phyloP scores from a whole-genome alignment of 2,888 invertebrate genomes.

The Lysandra coridon region DNA sequence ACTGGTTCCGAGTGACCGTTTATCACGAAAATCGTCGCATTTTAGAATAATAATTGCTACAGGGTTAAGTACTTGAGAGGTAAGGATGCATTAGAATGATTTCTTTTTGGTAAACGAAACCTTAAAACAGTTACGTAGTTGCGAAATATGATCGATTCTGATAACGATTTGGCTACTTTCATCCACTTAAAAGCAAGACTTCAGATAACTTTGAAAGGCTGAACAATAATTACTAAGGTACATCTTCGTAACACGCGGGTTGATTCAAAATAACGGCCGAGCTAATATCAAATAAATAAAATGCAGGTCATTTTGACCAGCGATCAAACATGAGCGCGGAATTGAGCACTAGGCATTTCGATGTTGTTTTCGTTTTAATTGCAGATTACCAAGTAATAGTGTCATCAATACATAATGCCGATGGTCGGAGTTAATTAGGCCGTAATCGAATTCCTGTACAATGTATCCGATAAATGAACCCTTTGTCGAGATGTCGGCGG shows the following conservation, averaged over 20 bases:
- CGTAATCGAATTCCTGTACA: slow-evolving; percentile 7
- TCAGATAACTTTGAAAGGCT: no score
- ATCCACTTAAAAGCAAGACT: no score
- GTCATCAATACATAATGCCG: background rate
- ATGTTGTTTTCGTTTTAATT: background rate
- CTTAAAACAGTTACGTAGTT: no score
- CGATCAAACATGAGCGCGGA: no score
- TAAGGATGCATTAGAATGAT: background rate
- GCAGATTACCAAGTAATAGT: background rate
- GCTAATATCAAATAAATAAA: no score
- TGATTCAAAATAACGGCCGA: no score
- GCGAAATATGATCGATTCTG: no score
- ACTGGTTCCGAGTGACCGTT: slow-evolving; percentile 1
- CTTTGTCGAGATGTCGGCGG: slow-evolving; percentile 26
- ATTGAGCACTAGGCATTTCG: background rate
- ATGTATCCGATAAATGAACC: slow-evolving; percentile 26
- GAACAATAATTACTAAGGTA: no score
- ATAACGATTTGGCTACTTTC: no score
- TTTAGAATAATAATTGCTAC: slow-evolving; percentile 3
- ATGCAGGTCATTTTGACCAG: no score
- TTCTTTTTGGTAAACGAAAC: background rate
- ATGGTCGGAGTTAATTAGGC: slow-evolving; percentile 7
- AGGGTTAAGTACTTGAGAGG: background rate
- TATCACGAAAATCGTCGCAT: background rate
- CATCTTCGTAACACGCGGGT: no score